Percentiles rank a stretch among this genome's conserved stretches.
phyloP scores from a whole-genome alignment of 2,113 vertebrate genomes.

The Pluvialis apricaria region DNA sequence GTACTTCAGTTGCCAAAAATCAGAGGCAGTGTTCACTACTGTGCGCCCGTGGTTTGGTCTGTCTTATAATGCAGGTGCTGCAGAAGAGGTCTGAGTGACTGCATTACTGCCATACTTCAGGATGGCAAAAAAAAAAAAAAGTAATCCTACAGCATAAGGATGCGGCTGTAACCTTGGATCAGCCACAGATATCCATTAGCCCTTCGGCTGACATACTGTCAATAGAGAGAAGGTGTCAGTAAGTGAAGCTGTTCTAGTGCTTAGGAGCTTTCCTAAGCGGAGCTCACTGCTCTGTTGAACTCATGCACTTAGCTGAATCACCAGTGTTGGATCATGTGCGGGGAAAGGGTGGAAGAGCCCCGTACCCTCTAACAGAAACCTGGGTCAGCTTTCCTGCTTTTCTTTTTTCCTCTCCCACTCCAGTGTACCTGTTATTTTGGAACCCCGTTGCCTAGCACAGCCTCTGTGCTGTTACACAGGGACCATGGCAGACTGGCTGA shows the following conservation, averaged over 20 bases:
- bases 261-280: neutral
- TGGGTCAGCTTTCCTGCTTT: neutral
- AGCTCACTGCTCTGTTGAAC: neutral
- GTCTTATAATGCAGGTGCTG: neutral
- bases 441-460: neutral
- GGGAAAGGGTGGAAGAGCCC: neutral
- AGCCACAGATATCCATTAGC: neutral
- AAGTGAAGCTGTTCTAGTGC: neutral
- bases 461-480: conserved; percentile 11
- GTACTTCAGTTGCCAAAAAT: neutral
- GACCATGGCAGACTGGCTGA: conserved; percentile 41
- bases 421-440: conserved; percentile 59
- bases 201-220: neutral
- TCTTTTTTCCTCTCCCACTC: neutral
- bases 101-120: neutral
- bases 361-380: neutral
- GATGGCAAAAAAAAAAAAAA: neutral
- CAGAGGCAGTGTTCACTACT: neutral
- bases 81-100: neutral
- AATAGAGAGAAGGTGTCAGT: neutral
- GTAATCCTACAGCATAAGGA: neutral
- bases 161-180: neutral
- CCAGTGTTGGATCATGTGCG: neutral
- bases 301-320: neutral
- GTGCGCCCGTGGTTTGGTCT: neutral